A percentile compares a stretch with the other conserved stretches of the same genome.
Evolutionary conservation across 2,888 invertebrate species (phyloP).

Genomic region (Troides helena): DNA sequence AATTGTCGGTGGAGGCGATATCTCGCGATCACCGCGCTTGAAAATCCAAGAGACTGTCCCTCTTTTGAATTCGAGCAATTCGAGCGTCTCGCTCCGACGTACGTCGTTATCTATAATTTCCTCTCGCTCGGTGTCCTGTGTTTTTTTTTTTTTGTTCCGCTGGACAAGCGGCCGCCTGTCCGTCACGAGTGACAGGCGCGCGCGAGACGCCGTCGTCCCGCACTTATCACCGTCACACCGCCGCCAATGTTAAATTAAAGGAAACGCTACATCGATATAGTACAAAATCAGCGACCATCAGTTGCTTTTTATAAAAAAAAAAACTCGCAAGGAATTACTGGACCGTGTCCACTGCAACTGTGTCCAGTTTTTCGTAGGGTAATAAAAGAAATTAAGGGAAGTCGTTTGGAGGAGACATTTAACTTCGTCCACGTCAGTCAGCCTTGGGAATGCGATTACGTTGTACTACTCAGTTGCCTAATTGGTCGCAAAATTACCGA

Average conservation of each 20-base stretch:
- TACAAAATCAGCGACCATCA: constrained; percentile 46
- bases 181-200: constrained; percentile 55
- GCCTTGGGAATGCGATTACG: constrained; percentile 50
- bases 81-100: constrained; percentile 42
- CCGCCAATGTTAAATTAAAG: constrained; percentile 62
- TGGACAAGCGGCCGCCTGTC: constrained; percentile 56
- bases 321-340: constrained; percentile 44
- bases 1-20: constrained; percentile 53
- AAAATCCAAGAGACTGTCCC: constrained; percentile 47
- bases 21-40: constrained; percentile 50
- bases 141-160: constrained; percentile 47
- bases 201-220: constrained; percentile 48
- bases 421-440: constrained; percentile 48
- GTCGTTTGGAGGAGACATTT: constrained; percentile 52
- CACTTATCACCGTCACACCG: constrained; percentile 58
- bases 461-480: constrained; percentile 46
- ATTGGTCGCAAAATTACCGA: constrained; percentile 47
- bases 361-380: constrained; percentile 40
- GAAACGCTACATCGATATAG: constrained; percentile 54
- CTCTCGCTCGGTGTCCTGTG: constrained; percentile 46
- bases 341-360: constrained; percentile 48
- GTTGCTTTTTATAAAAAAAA: constrained; percentile 27
- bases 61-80: constrained; percentile 43
- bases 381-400: constrained; percentile 56
- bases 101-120: constrained; percentile 31